Conservation (phyloP, 1,140 invertebrate species). For the Lucilia cuprina region DNA sequence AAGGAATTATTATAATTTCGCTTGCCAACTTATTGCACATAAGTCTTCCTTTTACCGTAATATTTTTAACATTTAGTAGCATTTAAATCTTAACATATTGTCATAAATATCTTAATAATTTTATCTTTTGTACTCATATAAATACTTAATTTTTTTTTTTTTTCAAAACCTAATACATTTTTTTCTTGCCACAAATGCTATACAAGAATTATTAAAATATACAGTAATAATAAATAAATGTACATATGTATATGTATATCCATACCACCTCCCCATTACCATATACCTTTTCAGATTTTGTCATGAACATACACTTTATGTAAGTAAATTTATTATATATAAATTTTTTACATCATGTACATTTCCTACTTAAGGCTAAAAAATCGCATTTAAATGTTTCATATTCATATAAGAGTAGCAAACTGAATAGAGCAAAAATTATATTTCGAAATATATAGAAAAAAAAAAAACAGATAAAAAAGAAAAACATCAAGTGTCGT, state of each 20-base stretch:
- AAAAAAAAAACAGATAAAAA: constrained; percentile 6
- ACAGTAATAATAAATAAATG: too few species aligned
- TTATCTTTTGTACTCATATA: constrained; percentile 22
- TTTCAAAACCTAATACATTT: constrained; percentile 16
- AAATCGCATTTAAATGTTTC: constrained; percentile 40
- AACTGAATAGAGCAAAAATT: not conserved
- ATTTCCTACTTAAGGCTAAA: not conserved
- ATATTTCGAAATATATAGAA: not conserved
- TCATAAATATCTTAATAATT: constrained; percentile 22
- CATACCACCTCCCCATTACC: too few species aligned
- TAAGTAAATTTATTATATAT: not conserved
- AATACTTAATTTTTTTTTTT: not conserved
- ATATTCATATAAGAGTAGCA: constrained; percentile 27
- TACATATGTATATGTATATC: too few species aligned
- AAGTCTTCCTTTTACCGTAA: not conserved
- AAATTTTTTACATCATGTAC: not conserved
- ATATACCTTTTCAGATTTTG: not conserved
- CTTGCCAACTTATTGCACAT: not conserved
- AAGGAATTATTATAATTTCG: not conserved
- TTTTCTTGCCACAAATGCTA: not conserved
- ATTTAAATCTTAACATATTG: constrained; percentile 25
- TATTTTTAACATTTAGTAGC: constrained; percentile 1
- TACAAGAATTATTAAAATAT: too few species aligned
- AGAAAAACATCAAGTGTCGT: constrained; percentile 36
- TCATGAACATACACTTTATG: too few species aligned